These are phyloP conservation scores for Tympanuchus pallidicinctus DNA, from an alignment of 2,113 vertebrate genomes.

Conservation along the genomic window DNA sequence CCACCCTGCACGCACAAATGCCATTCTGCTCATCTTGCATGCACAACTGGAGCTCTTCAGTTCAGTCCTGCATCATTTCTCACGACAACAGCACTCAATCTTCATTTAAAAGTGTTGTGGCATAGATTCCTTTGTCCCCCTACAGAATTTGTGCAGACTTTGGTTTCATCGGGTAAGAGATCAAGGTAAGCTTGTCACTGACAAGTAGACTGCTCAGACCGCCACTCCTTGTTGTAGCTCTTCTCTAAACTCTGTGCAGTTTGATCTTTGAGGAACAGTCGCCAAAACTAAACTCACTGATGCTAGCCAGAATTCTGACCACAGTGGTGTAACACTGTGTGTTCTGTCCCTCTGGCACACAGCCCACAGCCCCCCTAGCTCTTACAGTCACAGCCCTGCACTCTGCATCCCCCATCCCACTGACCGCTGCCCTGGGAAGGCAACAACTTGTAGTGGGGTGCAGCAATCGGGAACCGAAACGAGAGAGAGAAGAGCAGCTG, in stretches of 20 bases:
- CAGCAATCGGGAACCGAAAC: neutral
- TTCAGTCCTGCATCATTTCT: neutral
- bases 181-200: neutral
- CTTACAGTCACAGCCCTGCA: rapidly evolving
- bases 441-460: neutral
- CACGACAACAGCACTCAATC: neutral
- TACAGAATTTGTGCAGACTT: neutral
- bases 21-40: too few relatives aligned
- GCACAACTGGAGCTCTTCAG: neutral
- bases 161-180: neutral
- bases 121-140: neutral
- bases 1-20: rapidly evolving
- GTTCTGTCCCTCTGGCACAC: neutral
- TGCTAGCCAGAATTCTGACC: neutral
- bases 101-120: neutral
- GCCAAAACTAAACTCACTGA: neutral
- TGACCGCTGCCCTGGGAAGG: too few relatives aligned
- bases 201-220: neutral
- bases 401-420: neutral
- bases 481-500: neutral
- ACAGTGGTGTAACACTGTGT: neutral
- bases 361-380: neutral
- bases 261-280: neutral
- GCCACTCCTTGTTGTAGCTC: neutral
- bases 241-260: neutral